phyloP scores from a whole-genome alignment of 2,888 invertebrate genomes.

The Macaria notata region DNA sequence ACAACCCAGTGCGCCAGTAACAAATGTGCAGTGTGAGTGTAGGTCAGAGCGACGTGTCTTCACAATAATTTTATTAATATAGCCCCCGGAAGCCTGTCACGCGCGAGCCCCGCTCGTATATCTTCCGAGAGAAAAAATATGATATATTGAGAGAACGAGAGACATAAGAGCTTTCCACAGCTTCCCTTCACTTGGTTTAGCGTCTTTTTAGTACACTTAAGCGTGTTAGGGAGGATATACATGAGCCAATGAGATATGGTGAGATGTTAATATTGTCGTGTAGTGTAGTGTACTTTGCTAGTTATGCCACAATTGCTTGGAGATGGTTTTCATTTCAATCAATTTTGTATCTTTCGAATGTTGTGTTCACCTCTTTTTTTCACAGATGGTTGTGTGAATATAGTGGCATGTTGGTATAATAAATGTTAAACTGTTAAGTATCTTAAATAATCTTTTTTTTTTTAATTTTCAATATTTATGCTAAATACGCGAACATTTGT shows the following conservation, averaged over 20 bases:
- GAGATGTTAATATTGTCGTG: slow-evolving; percentile 14
- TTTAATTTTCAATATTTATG: too few species aligned
- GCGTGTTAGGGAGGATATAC: slow-evolving; percentile 26
- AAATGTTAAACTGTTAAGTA: too few species aligned
- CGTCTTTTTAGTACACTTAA: slow-evolving; percentile 55
- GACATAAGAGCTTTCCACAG: slow-evolving; percentile 71
- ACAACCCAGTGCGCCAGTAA: slow-evolving; percentile 20
- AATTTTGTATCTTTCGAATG: neutral
- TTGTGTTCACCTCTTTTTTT: too few species aligned
- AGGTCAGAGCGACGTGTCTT: slow-evolving; percentile 74
- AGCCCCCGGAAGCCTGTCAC: slow-evolving; percentile 77
- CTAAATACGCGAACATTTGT: too few species aligned
- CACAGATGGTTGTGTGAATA: too few species aligned
- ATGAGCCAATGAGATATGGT: slow-evolving; percentile 15
- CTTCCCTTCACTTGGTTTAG: slow-evolving; percentile 64
- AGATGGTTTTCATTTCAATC: neutral
- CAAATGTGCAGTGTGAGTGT: slow-evolving; percentile 44
- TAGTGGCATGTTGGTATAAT: too few species aligned
- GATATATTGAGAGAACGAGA: slow-evolving; percentile 78
- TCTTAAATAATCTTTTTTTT: too few species aligned
- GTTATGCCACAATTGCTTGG: neutral
- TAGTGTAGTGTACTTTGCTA: slow-evolving; percentile 2
- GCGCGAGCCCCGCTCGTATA: slow-evolving; percentile 76
- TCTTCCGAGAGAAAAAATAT: slow-evolving; percentile 74
- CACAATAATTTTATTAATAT: slow-evolving; percentile 82